Evolutionary conservation across 2,888 invertebrate species (phyloP), one percentile per base, ranked within the genome.

Genomic region (Agriopis leucophaearia): DNA sequence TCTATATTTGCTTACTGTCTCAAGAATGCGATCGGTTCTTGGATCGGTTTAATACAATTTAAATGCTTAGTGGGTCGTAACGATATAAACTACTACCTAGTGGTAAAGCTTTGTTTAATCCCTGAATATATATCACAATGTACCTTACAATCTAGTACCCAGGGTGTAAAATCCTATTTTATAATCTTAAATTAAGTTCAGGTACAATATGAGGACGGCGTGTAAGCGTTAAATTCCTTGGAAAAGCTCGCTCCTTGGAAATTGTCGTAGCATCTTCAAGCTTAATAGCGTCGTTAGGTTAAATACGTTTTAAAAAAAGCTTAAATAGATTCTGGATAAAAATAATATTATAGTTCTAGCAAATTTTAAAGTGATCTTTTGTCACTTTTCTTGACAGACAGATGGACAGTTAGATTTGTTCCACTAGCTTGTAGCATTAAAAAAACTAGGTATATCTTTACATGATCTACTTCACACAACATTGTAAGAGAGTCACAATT

Each of bases 301-400:
- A 48, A 60, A 50, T 55, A 50, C 18, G 50, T 50, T 56, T 50
- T 38, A 56, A 36, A 55, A 66, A 56, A 42, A 55, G 47, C 35
- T 48, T 47, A 27, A 27, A 8, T 10, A n/a, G n/a, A n/a, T n/a
- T n/a, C n/a, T n/a, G n/a, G n/a, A n/a, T n/a, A n/a, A n/a, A n/a
- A n/a, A n/a, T n/a, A n/a, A n/a, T n/a, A n/a, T n/a, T n/a, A n/a
- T n/a, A n/a, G n/a, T n/a, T n/a, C n/a, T n/a, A n/a, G n/a, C n/a
- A n/a, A n/a, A n/a, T n/a, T n/a, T n/a, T 6, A 7, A 8, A n/a
- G 3, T 45, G 27, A 27, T 27, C 27, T 27, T 27, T 27, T 27
- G 27, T 27, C 4, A 2, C 27, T 27, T 27, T 27, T 4, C 27
- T 4, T 27, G 27, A 27, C 27, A 27, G 4, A 27, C 27, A 27